These are phyloP conservation scores for Eilema depressum DNA, from an alignment of 2,888 invertebrate species.

Conservation along the genomic window DNA sequence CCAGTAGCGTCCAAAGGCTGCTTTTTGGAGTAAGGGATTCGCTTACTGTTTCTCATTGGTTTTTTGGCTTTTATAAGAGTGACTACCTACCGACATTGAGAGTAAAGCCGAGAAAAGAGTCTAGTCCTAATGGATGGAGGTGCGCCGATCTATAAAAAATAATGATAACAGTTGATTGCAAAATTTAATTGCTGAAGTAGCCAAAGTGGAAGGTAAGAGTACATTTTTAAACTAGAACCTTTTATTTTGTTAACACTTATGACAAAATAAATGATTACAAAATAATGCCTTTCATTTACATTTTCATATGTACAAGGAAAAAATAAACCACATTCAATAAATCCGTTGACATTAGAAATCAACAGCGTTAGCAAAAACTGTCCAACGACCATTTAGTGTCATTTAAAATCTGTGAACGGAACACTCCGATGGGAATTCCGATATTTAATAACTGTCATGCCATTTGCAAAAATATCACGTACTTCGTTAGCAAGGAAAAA, in stretches of 20 bases:
- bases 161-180: too few relatives aligned
- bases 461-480: neutral
- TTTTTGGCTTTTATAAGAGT: neutral
- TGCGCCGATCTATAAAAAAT: too few relatives aligned
- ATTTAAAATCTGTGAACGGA: conserved; percentile 1
- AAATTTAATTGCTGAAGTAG: neutral
- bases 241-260: too few relatives aligned
- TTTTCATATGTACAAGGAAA: neutral
- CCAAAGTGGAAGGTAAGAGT: neutral
- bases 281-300: neutral
- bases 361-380: neutral
- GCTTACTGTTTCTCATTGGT: neutral
- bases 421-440: neutral
- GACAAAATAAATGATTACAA: neutral
- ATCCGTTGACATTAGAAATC: neutral
- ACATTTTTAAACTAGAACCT: neutral
- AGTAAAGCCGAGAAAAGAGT: neutral
- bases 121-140: neutral
- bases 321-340: neutral
- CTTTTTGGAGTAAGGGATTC: neutral
- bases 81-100: neutral
- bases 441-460: conserved; percentile 1
- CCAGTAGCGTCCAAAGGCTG: too few relatives aligned
- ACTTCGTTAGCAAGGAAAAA: neutral
- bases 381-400: neutral